phyloP scores from a whole-genome alignment of 2,797 vertebrate species.

The Clarias laeviceps region DNA sequence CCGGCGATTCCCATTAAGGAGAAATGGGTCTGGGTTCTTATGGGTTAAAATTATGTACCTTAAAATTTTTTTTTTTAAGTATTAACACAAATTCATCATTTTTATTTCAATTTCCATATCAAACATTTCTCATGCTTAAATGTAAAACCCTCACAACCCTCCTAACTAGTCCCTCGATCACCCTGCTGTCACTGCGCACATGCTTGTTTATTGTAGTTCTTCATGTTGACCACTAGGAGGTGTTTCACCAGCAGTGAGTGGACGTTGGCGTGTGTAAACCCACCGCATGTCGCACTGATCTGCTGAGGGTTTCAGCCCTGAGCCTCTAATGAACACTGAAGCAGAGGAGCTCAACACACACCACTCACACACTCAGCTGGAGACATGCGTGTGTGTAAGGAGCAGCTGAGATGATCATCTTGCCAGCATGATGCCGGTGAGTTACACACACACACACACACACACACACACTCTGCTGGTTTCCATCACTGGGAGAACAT shows the following conservation, averaged over 20 bases:
- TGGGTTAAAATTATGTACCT: background rate
- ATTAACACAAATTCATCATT: background rate
- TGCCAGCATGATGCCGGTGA: slow-evolving; percentile 57
- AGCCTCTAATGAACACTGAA: background rate
- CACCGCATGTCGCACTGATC: background rate
- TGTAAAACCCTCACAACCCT: background rate
- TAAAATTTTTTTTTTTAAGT: background rate
- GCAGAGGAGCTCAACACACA: background rate
- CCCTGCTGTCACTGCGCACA: background rate
- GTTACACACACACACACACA: slow-evolving; percentile 24
- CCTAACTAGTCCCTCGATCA: background rate
- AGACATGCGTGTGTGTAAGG: background rate
- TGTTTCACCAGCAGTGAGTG: background rate
- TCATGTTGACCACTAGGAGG: slow-evolving; percentile 30
- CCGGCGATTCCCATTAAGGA: too few relatives aligned
- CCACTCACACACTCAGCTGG: slow-evolving; percentile 15
- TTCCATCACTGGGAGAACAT: background rate
- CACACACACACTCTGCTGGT: background rate
- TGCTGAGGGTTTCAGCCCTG: background rate
- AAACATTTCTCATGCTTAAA: background rate
- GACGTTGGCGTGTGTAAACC: background rate
- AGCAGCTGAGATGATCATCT: slow-evolving; percentile 9
- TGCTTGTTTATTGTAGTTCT: background rate
- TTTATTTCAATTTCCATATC: background rate
- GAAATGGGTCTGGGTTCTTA: too few relatives aligned